Conservation (phyloP, 2,888 invertebrate species). For the Neria commutata region DNA sequence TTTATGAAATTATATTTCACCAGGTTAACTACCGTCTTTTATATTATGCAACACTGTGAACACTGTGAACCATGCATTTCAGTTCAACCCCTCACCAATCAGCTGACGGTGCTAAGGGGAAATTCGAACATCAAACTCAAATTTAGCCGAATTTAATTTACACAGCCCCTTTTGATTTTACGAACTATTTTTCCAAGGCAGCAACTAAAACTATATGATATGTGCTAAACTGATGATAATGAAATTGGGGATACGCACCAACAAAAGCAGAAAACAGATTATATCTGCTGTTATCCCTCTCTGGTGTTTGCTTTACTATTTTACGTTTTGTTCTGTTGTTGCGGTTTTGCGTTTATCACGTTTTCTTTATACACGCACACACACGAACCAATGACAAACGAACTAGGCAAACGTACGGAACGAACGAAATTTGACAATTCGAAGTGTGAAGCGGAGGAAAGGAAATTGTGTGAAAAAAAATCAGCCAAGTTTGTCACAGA, state of each 20-base stretch:
- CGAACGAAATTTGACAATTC: conserved; percentile 33
- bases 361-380: conserved; percentile 21
- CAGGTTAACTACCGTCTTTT: too few species aligned
- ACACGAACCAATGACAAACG: conserved; percentile 25
- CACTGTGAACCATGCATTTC: too few species aligned
- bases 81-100: too few species aligned
- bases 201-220: too few species aligned
- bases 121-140: not conserved
- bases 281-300: too few species aligned
- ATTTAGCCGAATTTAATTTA: not conserved
- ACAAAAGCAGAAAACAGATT: not conserved
- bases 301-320: too few species aligned
- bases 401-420: conserved; percentile 22
- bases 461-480: conserved; percentile 23
- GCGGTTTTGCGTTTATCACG: not conserved
- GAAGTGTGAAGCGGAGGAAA: conserved; percentile 31
- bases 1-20: too few species aligned
- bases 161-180: too few species aligned
- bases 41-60: too few species aligned
- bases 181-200: too few species aligned
- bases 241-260: not conserved
- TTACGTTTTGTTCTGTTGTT: conserved; percentile 13
- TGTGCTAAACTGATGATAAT: not conserved
- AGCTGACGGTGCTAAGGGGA: not conserved
- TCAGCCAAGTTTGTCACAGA: conserved; percentile 30